Conservation (phyloP, 2,888 invertebrate species). For the Xanthia togata region DNA sequence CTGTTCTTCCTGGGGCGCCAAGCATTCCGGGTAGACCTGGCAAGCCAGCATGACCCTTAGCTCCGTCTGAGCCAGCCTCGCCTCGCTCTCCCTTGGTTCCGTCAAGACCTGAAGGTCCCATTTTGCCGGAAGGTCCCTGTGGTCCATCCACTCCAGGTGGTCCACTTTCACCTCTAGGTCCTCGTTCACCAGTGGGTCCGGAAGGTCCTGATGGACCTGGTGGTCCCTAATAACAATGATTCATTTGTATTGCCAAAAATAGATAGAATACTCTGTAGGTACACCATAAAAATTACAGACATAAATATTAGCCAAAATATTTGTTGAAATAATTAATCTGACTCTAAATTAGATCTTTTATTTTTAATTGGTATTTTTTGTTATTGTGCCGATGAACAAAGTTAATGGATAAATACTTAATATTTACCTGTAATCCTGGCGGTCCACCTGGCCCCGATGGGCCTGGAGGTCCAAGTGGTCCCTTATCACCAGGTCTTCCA, state of each 20-base stretch:
- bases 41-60: slow-evolving; percentile 95
- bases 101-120: slow-evolving; percentile 93
- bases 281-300: too few relatives aligned
- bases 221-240: slow-evolving; percentile 89
- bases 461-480: slow-evolving; percentile 92
- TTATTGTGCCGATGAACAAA: too few relatives aligned
- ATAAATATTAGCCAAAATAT: too few relatives aligned
- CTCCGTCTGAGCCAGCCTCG: slow-evolving; percentile 93
- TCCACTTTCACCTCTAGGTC: slow-evolving; percentile 93
- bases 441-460: slow-evolving; percentile 92
- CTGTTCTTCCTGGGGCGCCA: slow-evolving; percentile 92
- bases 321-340: background rate
- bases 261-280: too few relatives aligned
- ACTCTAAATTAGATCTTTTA: background rate
- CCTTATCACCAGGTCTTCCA: slow-evolving; percentile 94
- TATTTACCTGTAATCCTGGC: slow-evolving; percentile 92
- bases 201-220: slow-evolving; percentile 92
- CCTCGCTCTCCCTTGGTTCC: slow-evolving; percentile 92
- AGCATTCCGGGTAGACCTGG: slow-evolving; percentile 95
- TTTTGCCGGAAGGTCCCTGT: slow-evolving; percentile 94
- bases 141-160: slow-evolving; percentile 94
- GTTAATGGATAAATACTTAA: background rate
- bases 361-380: background rate
- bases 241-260: background rate
- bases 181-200: slow-evolving; percentile 93